A percentile compares a stretch with the other conserved stretches of the same genome.
Evolutionary conservation across 2,888 invertebrate species (phyloP).

Genomic region (Synergus umbraculus): DNA sequence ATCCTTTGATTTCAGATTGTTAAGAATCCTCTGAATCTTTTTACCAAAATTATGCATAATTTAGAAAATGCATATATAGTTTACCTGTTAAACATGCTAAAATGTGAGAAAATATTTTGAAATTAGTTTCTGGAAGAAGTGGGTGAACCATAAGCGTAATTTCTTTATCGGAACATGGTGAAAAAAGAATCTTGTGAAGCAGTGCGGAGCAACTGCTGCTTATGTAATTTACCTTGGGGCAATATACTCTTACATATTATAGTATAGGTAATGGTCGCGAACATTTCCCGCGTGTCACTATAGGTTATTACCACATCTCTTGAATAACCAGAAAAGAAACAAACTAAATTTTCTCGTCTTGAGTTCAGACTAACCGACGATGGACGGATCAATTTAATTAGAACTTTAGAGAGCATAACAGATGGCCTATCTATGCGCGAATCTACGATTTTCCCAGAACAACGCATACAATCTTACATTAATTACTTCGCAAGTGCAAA

Average conservation of each 20-base stretch:
- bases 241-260: conserved; percentile 56
- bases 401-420: conserved; percentile 32
- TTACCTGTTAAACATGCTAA: background rate
- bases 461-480: conserved; percentile 20
- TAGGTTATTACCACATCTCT: conserved; percentile 53
- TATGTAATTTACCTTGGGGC: conserved; percentile 52
- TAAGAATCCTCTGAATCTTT: too few relatives aligned
- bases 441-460: background rate
- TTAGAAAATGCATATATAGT: too few relatives aligned
- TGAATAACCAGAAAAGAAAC: conserved; percentile 45
- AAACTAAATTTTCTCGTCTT: background rate
- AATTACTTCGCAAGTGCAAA: background rate
- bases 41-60: too few relatives aligned
- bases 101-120: background rate
- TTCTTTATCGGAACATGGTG: conserved; percentile 12
- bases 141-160: background rate
- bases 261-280: conserved; percentile 56
- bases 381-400: conserved; percentile 40
- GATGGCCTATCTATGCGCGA: conserved; percentile 9
- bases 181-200: conserved; percentile 51
- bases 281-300: conserved; percentile 55
- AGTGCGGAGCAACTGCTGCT: conserved; percentile 52
- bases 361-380: conserved; percentile 36
- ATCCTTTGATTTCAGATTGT: too few relatives aligned
- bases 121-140: background rate